These are phyloP conservation scores for Bujurquina vittata DNA, from an alignment of 2,113 vertebrate genomes.

Conservation along the genomic window DNA sequence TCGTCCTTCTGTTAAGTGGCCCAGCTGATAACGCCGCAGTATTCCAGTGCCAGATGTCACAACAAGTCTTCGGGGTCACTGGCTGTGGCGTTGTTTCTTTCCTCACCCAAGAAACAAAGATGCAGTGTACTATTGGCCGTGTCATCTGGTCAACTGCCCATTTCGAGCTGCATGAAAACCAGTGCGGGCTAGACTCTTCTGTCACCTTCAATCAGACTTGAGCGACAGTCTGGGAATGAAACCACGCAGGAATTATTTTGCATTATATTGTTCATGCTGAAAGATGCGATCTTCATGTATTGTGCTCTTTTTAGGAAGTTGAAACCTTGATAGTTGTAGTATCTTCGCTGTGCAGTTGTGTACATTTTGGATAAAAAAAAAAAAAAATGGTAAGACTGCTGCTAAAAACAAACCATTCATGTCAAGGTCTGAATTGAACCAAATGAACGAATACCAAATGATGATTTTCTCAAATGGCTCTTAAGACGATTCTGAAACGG, in stretches of 20 bases:
- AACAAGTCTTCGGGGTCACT: slow-evolving; percentile 56
- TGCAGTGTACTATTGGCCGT: slow-evolving; percentile 74
- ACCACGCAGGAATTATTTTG: not conserved
- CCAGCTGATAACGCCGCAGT: slow-evolving; percentile 58
- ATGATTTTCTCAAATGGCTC: slow-evolving; percentile 1
- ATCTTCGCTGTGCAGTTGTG: not conserved
- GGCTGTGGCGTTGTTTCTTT: slow-evolving; percentile 56
- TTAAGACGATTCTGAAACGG: not conserved
- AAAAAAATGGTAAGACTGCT: not conserved
- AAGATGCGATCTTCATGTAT: not conserved
- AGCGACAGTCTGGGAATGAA: not conserved
- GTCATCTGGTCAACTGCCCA: slow-evolving; percentile 71
- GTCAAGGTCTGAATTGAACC: not conserved
- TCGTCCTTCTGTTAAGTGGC: slow-evolving; percentile 59
- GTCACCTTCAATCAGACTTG: not conserved
- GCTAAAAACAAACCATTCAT: not conserved
- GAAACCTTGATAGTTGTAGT: not conserved
- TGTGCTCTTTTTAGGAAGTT: not conserved
- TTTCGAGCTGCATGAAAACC: slow-evolving; percentile 34
- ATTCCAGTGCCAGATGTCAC: slow-evolving; percentile 73
- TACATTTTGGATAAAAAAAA: not conserved
- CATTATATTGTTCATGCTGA: not conserved
- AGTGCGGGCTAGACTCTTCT: slow-evolving; percentile 24
- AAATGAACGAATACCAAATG: not conserved
- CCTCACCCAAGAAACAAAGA: slow-evolving; percentile 72